Evolutionary conservation across 2,797 vertebrate species (phyloP), one percentile per base, ranked within the genome.

Genomic region (Dicrostonyx torquatus): DNA sequence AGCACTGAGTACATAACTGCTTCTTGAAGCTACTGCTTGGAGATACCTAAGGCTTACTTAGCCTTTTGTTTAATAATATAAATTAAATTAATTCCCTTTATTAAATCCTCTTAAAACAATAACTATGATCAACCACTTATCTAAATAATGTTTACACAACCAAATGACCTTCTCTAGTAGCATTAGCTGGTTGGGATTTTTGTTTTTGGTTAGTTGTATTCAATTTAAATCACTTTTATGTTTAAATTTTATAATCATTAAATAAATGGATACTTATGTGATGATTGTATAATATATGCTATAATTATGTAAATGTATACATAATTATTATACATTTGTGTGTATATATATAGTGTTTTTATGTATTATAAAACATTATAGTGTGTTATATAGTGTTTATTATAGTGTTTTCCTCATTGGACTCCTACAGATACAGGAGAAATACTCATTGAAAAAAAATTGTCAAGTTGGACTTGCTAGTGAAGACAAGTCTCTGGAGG

Each of bases 21-120:
- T 92, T 92, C 89, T 48, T 87, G 24, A 15, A 45, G 31, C 70
- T 82, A 60, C 60, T 55, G 6, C 18, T 85, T 83, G 93, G 50
- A 87, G 40, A 82, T 43, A 88, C 7, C 37, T 60, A 45, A 45
- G 45, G 29, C 43, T 90, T 90, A 72, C 68, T 64, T 14, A n/a
- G 3, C 29, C 22, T 20, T 55, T 89, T 66, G 58, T 53, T 60
- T 87, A 58, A 70, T 79, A 87, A 87, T 50, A 84, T 12, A 13
- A 58, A 13, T 62, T 88, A 93, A 91, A 82, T 77, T 55, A 64
- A 93, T 90, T 70, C 12, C 95, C 77, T 95, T 93, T 78, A 91
- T 93, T 95, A 95, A 93, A 94, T 96, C 90, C 31, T 88, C 93
- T 91, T 90, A 96, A 96, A 95, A 93, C 93, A 96, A 89, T 91